Evolutionary conservation across 92 coral and sea anemone genomes (phyloP).

Genomic region (Siderastrea siderea): DNA sequence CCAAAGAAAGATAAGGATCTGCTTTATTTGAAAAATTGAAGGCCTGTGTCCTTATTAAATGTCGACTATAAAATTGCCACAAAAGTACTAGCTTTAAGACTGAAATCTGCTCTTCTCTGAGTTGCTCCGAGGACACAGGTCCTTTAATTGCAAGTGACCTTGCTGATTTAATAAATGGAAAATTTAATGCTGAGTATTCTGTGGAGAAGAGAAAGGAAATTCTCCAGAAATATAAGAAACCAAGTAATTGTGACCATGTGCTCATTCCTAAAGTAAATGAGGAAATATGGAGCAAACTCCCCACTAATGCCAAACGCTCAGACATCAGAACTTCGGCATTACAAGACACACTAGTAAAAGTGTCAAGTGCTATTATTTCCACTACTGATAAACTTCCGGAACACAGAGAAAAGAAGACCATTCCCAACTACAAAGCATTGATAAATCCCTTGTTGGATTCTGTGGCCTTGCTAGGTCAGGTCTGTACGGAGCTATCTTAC

Average conservation of each 20-base stretch:
- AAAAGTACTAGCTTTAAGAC: background rate
- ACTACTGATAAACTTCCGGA: slow-evolving; percentile 13
- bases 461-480: slow-evolving; percentile 28
- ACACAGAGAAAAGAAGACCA: slow-evolving; percentile 52
- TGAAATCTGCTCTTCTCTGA: background rate
- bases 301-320: background rate
- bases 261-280: background rate
- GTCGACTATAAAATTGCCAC: too few species aligned
- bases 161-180: background rate
- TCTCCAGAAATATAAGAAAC: slow-evolving; percentile 1
- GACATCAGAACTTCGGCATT: background rate
- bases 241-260: slow-evolving; percentile 2
- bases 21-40: background rate
- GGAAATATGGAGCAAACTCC: background rate
- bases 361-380: background rate
- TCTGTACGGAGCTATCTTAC: slow-evolving; percentile 44
- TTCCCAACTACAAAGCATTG: slow-evolving; percentile 35
- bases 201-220: slow-evolving; percentile 13
- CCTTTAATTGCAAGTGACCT: background rate
- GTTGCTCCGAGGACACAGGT: background rate
- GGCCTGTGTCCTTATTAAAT: background rate
- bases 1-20: background rate
- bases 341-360: background rate
- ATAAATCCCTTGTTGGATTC: slow-evolving; percentile 31
- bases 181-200: background rate